These are phyloP conservation scores for Campoletis raptor DNA, from an alignment of 2,888 invertebrate genomes.

Conservation along the genomic window DNA sequence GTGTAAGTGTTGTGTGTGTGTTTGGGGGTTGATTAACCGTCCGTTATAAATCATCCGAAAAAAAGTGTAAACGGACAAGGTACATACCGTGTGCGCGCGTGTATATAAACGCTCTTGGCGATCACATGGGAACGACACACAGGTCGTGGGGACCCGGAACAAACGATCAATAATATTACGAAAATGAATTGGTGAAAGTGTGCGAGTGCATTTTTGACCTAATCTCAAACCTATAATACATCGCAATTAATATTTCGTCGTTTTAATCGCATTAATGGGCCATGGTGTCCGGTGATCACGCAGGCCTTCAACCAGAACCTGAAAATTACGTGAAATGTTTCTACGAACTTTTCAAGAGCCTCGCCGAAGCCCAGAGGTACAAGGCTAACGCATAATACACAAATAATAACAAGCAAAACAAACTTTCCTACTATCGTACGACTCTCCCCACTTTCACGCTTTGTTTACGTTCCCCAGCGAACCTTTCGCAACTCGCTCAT, in stretches of 20 bases:
- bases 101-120: slow-evolving; percentile 38
- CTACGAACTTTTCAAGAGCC: slow-evolving; percentile 85
- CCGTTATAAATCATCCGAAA: not conserved
- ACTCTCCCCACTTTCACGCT: slow-evolving; percentile 74
- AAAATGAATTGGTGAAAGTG: slow-evolving; percentile 82
- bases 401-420: slow-evolving; percentile 39
- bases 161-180: slow-evolving; percentile 84
- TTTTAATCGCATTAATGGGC: slow-evolving; percentile 67
- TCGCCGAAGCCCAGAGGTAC: slow-evolving; percentile 85
- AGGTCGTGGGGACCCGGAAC: slow-evolving; percentile 53
- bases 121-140: slow-evolving; percentile 65
- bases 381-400: slow-evolving; percentile 45
- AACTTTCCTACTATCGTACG: slow-evolving; percentile 73
- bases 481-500: not conserved
- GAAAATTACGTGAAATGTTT: slow-evolving; percentile 85
- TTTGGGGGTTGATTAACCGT: not conserved
- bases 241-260: slow-evolving; percentile 26
- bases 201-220: slow-evolving; percentile 71
- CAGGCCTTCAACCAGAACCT: slow-evolving; percentile 84
- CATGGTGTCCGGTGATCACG: slow-evolving; percentile 82
- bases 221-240: slow-evolving; percentile 29
- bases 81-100: slow-evolving; percentile 49
- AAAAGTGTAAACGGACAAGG: slow-evolving; percentile 20
- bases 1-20: slow-evolving; percentile 2
- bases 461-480: slow-evolving; percentile 77